Evolutionary conservation across 2,888 invertebrate species (phyloP).

Genomic region (Augochlorella aurata): DNA sequence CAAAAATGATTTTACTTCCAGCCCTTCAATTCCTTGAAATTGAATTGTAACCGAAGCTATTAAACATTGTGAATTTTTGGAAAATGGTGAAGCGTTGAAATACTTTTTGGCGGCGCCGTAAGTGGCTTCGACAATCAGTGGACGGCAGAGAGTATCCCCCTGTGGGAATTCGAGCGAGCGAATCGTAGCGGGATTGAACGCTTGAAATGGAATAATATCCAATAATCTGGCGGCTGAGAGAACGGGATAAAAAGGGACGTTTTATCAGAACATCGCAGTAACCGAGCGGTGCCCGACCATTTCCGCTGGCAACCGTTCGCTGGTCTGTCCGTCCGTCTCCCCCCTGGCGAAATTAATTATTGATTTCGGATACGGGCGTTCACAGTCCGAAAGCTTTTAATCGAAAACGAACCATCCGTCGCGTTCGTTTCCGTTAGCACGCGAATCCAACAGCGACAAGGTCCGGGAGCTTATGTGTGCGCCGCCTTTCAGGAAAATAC

Average conservation of each 20-base stretch:
- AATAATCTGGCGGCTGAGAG: conserved; percentile 78
- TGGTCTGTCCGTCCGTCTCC: conserved; percentile 44
- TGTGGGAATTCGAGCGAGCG: conserved; percentile 78
- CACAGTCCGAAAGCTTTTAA: conserved; percentile 75
- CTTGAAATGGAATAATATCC: conserved; percentile 82
- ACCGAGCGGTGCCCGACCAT: conserved; percentile 70
- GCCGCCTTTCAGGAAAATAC: conserved; percentile 14
- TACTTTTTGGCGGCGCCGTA: conserved; percentile 43
- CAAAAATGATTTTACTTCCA: no score
- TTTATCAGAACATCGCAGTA: conserved; percentile 80
- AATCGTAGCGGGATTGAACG: conserved; percentile 82
- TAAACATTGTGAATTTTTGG: no score
- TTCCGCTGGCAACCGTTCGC: conserved; percentile 67
- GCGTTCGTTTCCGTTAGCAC: conserved; percentile 55
- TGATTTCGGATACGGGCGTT: conserved; percentile 80
- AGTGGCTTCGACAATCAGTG: conserved; percentile 73
- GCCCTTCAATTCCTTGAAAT: no score
- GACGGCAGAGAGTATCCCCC: conserved; percentile 71
- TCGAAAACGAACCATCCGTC: conserved; percentile 75
- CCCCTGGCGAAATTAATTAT: conserved; percentile 80
- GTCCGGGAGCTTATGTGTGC: conserved; percentile 38
- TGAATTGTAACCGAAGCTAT: no score
- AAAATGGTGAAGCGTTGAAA: no score
- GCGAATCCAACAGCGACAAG: conserved; percentile 59
- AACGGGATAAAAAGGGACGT: conserved; percentile 78